phyloP scores from a whole-genome alignment of 2,888 invertebrate species.

The Alentia gelatinosa region DNA sequence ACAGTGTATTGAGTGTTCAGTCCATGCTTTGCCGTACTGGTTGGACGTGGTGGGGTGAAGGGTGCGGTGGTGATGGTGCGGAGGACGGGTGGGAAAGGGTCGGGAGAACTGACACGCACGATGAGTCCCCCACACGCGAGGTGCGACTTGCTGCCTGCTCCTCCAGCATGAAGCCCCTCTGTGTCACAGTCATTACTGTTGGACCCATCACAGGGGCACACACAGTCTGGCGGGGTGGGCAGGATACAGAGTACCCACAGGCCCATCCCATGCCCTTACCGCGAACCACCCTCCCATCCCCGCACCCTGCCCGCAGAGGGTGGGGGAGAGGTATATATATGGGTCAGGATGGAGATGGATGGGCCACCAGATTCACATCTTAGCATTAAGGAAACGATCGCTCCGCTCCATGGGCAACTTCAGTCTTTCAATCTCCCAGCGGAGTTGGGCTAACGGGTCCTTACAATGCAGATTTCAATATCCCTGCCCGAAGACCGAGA shows the following conservation, averaged over 20 bases:
- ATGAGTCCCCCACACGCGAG: background rate
- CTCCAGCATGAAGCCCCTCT: background rate
- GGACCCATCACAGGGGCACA: background rate
- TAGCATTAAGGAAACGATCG: background rate
- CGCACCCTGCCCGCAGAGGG: background rate
- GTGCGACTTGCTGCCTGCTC: background rate
- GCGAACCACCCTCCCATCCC: too few relatives aligned
- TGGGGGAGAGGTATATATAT: background rate
- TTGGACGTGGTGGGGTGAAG: too few relatives aligned
- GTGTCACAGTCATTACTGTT: background rate
- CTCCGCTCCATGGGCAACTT: background rate
- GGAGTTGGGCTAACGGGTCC: too few relatives aligned
- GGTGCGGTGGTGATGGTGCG: background rate
- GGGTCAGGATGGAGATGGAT: conserved; percentile 1
- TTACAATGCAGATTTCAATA: too few relatives aligned
- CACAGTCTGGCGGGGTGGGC: too few relatives aligned
- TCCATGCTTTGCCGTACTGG: too few relatives aligned
- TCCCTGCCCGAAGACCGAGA: too few relatives aligned
- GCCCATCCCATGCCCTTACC: too few relatives aligned
- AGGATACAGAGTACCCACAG: too few relatives aligned
- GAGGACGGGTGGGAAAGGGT: background rate
- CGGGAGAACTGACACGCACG: background rate
- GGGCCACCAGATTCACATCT: background rate
- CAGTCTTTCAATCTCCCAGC: background rate
- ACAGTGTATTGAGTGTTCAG: too few relatives aligned